Evolutionary conservation across 2,888 invertebrate genomes (phyloP), one percentile per base, ranked within the genome.

Genomic region (Seladonia tumulorum): DNA sequence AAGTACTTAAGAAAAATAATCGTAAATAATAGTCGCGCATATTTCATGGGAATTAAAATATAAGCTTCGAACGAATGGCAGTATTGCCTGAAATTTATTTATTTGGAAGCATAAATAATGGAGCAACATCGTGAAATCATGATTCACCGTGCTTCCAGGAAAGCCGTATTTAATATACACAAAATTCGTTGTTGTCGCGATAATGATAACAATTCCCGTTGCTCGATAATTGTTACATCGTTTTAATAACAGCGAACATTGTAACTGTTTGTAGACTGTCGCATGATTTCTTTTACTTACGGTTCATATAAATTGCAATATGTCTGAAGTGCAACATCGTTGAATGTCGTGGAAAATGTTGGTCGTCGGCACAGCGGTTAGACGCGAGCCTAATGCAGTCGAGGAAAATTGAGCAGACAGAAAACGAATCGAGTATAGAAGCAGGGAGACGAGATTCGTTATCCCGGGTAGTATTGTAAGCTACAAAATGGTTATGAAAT

Each of bases 401-500:
- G 18, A 29, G 16, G 16, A 7, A 2, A 35, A 66, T 66, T 0
- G 7, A 18, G 18, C 18, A 5, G 18, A 18, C 10, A 8, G 8
- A 18, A 22, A 22, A 35, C 35, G 35, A n/a, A 42, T 12, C n/a
- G 22, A 70, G 42, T 70, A 70, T 12, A 29, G 18, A 8, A 72
- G 10, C 49, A n/a, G 35, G 5, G 12, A 53, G 22, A 35, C 35
- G 10, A 68, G 79, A 79, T 57, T 77, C 49, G 57, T 29, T 5
- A 49, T 3, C 16, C 12, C n/a, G 12, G 12, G 14, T n/a, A 76
- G n/a, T 57, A 47, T 47, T 47, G 47, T 47, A 72, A 76, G 76
- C 57, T 79, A 49, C 79, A 70, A 47, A 80, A 76, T 76, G 47
- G 80, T 70, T 83, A 85, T 74, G 63, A 82, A 75, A 57, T 74